Percentiles rank a stretch among this genome's conserved stretches.
Evolutionary conservation across 2,888 invertebrate species (phyloP).

Genomic region (Smittia aterrima): DNA sequence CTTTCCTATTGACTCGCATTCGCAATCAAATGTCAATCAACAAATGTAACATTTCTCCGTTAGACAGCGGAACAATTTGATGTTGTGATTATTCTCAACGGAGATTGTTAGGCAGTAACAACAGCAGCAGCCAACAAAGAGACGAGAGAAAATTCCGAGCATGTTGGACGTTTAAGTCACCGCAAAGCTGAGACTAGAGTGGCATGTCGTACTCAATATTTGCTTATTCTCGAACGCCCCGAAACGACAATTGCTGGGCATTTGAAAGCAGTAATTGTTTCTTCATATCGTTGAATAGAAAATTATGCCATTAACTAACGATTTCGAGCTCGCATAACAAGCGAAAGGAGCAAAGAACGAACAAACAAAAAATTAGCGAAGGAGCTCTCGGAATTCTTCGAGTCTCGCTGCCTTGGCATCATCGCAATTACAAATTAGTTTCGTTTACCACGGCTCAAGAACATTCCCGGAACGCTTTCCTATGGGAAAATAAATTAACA

Average conservation of each 20-base stretch:
- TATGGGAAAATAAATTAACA: slow-evolving; percentile 19
- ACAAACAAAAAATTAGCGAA: slow-evolving; percentile 21
- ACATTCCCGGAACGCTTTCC: not conserved
- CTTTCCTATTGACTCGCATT: slow-evolving; percentile 8
- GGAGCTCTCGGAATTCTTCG: too few relatives aligned
- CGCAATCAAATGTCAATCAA: slow-evolving; percentile 37
- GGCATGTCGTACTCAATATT: slow-evolving; percentile 26
- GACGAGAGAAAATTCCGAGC: slow-evolving; percentile 11
- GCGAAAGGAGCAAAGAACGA: not conserved
- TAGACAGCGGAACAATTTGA: slow-evolving; percentile 34
- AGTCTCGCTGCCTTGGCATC: not conserved
- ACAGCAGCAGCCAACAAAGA: too few relatives aligned
- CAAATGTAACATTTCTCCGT: slow-evolving; percentile 36
- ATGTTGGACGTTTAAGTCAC: slow-evolving; percentile 9
- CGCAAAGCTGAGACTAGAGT: slow-evolving; percentile 2
- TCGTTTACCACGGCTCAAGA: slow-evolving; percentile 2
- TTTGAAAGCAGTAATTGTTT: slow-evolving; percentile 9
- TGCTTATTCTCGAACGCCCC: slow-evolving; percentile 10
- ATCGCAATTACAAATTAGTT: slow-evolving; percentile 13
- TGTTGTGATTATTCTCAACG: slow-evolving; percentile 21
- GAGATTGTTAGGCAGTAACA: not conserved
- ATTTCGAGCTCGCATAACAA: not conserved
- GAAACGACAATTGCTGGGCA: slow-evolving; percentile 1
- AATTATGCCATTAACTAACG: slow-evolving; percentile 18
- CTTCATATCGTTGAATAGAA: not conserved